Base-by-base conservation (phyloP, 2,797 vertebrate genomes). In the Myotis vivesi region DNA sequence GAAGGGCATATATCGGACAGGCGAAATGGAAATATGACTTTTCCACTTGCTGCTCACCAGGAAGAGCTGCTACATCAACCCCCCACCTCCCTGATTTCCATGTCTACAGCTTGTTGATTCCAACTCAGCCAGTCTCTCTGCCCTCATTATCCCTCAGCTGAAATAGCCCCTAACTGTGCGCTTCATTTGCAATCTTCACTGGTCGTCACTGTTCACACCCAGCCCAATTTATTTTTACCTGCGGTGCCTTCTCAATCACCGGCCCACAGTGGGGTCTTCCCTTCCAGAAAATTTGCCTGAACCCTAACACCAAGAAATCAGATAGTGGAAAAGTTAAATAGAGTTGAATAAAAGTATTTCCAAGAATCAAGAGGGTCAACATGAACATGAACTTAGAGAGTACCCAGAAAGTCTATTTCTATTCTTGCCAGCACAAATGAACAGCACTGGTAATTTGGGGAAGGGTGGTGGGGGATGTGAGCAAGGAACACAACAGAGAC, bases 221-320 rank as follows among this genome's bases (percentile, higher is more conserved):
- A n/a, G 71, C 36, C 72, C 79, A 11, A 20, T n/a, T 69, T 36
- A 72, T 9, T 69, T 30, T 7, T n/a, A 41, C 73, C 38, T 41
- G 33, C 22, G 6, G n/a, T n/a, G 16, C 23, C 8, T 19, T 33
- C 79, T 66, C 71, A 23, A 17, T 25, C 36, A 7, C 30, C 16
- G 17, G 19, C 25, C 73, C 41, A 16, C 25, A n/a, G 0, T 30
- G 22, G 5, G 28, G 15, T 9, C 30, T 41, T 46, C 51, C 38
- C 5, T 73, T 83, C 55, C 20, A 38, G 46, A 81, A 94, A 89
- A 81, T 46, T 4, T 19, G 1, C 86, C 77, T n/a, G 57, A 73
- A 57, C 12, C 41, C 8, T 13, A 30, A 30, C 49, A 71, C n/a
- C 25, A 30, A 49, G 69, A 92, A 91, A 57, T 11, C 55, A 44